Evolutionary conservation across 1,140 invertebrate species (phyloP).

Genomic region (Danaus plexippus): DNA sequence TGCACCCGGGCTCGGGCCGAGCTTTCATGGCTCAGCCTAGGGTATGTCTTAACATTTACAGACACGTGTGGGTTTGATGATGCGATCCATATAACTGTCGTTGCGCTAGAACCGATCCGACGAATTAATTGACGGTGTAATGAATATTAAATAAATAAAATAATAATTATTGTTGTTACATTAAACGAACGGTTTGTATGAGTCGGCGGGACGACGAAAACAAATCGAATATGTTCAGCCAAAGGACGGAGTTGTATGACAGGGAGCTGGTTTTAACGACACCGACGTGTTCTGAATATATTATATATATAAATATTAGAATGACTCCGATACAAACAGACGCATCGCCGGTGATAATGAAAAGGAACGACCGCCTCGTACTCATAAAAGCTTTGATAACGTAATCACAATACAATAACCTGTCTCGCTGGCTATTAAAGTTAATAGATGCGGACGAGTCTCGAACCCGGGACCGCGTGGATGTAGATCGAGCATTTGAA

Average conservation of each 20-base stretch:
- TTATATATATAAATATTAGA: conserved; percentile 43
- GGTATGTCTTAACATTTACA: conserved; percentile 45
- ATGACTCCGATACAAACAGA: conserved; percentile 31
- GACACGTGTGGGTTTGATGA: conserved; percentile 18
- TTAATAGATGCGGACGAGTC: conserved; percentile 10
- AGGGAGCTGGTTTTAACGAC: conserved; percentile 50
- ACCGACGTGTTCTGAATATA: conserved; percentile 41
- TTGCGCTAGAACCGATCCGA: too few relatives aligned
- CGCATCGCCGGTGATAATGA: conserved; percentile 35
- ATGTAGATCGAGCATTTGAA: conserved; percentile 5
- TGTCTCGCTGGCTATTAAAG: conserved; percentile 23
- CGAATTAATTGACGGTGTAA: too few relatives aligned
- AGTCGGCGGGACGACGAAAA: too few relatives aligned
- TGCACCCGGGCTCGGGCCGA: conserved; percentile 70
- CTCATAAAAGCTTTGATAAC: conserved; percentile 36
- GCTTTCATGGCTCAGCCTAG: conserved; percentile 73
- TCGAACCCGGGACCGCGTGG: conserved; percentile 7
- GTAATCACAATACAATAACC: conserved; percentile 30
- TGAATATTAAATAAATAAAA: too few relatives aligned
- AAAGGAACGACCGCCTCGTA: conserved; percentile 37
- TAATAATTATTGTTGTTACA: too few relatives aligned
- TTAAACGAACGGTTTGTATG: too few relatives aligned
- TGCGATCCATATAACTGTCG: neutral
- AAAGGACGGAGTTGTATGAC: conserved; percentile 7
- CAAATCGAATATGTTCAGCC: too few relatives aligned